Percentiles rank a stretch among this genome's conserved stretches.
phyloP scores from a whole-genome alignment of 1,140 invertebrate species.

The Orussus abietinus region DNA sequence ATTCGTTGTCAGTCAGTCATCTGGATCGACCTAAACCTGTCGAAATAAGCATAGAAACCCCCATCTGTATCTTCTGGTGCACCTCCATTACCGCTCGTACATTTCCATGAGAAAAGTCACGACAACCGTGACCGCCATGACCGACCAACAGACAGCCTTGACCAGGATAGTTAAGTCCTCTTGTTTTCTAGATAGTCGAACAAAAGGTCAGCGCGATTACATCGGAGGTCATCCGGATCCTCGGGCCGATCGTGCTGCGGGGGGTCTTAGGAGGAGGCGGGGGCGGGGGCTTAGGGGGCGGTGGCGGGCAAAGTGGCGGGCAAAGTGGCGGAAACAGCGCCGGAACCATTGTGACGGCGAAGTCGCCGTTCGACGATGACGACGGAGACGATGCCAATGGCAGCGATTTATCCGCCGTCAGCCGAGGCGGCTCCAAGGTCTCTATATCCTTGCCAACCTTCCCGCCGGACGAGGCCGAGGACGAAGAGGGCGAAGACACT shows the following conservation, averaged over 20 bases:
- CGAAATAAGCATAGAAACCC: too few species aligned
- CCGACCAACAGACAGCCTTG: too few species aligned
- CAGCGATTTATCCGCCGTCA: conserved; percentile 15
- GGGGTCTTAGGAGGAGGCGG: conserved; percentile 53
- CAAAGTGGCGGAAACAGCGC: conserved; percentile 20
- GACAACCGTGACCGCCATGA: too few species aligned
- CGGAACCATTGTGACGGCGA: conserved; percentile 37
- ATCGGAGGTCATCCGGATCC: conserved; percentile 61
- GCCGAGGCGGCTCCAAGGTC: conserved; percentile 28
- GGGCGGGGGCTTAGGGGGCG: conserved; percentile 39
- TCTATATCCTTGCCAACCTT: conserved; percentile 54
- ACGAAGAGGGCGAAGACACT: conserved; percentile 34
- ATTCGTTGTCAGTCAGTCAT: too few species aligned
- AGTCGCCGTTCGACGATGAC: conserved; percentile 40
- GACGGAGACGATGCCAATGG: conserved; percentile 23
- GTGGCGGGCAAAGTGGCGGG: conserved; percentile 23
- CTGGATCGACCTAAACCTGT: too few species aligned
- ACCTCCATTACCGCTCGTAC: too few species aligned
- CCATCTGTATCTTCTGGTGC: too few species aligned
- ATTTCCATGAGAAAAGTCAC: too few species aligned
- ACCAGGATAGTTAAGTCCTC: conserved; percentile 21
- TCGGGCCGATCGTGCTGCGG: conserved; percentile 64
- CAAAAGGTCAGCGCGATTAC: conserved; percentile 70
- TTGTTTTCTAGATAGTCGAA: conserved; percentile 71
- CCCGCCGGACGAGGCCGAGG: conserved; percentile 51